A percentile compares a stretch with the other conserved stretches of the same genome.
Evolutionary conservation across 2,113 vertebrate species (phyloP).

Genomic region (Python bivittatus): DNA sequence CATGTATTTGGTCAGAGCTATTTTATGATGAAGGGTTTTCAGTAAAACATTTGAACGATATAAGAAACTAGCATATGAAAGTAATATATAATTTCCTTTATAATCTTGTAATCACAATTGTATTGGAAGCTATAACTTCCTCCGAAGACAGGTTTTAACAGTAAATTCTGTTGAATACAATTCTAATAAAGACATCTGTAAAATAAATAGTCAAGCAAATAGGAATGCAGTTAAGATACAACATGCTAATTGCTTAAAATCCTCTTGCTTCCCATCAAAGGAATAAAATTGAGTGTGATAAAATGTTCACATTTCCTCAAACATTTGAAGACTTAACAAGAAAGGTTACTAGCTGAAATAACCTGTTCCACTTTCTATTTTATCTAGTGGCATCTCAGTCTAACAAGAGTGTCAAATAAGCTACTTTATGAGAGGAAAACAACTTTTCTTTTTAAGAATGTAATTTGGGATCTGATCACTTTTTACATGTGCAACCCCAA

Average conservation of each 20-base stretch:
- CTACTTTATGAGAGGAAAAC: constrained; percentile 18
- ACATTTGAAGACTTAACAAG: constrained; percentile 31
- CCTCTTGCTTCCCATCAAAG: constrained; percentile 45
- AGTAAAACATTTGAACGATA: constrained; percentile 29
- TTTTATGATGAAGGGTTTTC: neutral
- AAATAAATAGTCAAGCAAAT: constrained; percentile 45
- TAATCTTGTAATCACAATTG: constrained; percentile 45
- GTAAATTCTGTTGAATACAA: constrained; percentile 13
- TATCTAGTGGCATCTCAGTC: constrained; percentile 13
- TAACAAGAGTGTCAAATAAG: constrained; percentile 25
- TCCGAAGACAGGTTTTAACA: constrained; percentile 42
- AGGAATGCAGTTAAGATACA: constrained; percentile 12
- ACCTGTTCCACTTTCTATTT: constrained; percentile 19
- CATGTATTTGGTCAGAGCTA: neutral
- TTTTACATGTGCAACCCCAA: neutral
- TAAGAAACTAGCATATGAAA: constrained; percentile 34
- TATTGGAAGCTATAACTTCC: constrained; percentile 40
- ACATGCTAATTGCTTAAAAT: constrained; percentile 36
- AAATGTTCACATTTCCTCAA: constrained; percentile 30
- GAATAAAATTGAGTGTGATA: constrained; percentile 42
- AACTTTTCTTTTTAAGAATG: neutral
- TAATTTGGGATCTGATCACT: neutral
- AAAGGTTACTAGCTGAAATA: constrained; percentile 23
- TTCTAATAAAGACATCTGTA: constrained; percentile 29
- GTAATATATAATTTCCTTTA: constrained; percentile 49